A percentile compares a stretch with the other conserved stretches of the same genome.
Conservation (phyloP, 2,888 invertebrate genomes). For the Odontocerum albicorne region DNA sequence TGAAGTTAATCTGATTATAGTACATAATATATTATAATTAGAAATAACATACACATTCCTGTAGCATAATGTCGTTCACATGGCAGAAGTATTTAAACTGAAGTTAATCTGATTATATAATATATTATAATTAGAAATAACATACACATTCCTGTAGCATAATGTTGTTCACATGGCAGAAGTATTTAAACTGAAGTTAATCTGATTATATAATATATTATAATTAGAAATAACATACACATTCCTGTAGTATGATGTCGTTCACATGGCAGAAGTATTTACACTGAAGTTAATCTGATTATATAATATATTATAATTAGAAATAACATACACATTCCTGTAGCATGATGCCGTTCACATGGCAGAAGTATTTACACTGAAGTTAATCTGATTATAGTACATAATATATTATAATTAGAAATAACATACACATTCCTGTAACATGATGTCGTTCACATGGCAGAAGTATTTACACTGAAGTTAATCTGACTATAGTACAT, state of each 20-base stretch:
- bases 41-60: conserved; percentile 12
- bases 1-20: background rate
- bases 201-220: background rate
- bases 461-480: conserved; percentile 49
- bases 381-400: background rate
- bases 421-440: conserved; percentile 15
- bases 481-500: background rate
- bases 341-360: background rate
- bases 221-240: background rate
- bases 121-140: background rate
- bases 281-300: conserved; percentile 5
- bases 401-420: background rate
- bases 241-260: conserved; percentile 20
- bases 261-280: conserved; percentile 43
- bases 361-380: background rate
- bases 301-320: background rate
- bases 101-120: background rate
- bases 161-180: background rate
- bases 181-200: background rate
- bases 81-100: conserved; percentile 48
- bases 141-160: background rate
- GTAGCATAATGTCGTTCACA: conserved; percentile 15
- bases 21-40: background rate
- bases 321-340: background rate
- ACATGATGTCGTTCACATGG: conserved; percentile 12